phyloP scores from a whole-genome alignment of 2,113 vertebrate species.

The Colistium nudipinnis region DNA sequence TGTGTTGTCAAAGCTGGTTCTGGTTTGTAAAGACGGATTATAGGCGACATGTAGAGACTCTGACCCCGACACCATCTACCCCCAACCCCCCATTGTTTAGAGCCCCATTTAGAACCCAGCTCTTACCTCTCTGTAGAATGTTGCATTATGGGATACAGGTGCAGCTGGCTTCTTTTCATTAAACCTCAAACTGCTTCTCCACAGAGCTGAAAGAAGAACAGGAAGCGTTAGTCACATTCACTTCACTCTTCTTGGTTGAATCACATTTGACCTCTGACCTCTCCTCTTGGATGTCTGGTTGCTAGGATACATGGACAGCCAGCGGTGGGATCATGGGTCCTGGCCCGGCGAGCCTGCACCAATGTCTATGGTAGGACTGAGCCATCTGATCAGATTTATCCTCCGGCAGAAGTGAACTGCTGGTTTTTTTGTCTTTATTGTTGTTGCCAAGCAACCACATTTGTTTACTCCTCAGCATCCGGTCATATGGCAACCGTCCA shows the following conservation, averaged over 20 bases:
- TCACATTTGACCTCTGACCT: slow-evolving; percentile 15
- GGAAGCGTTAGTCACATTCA: too few species aligned
- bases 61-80: background rate
- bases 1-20: slow-evolving; percentile 29
- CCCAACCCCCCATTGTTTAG: background rate
- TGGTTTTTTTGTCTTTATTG: slow-evolving; percentile 33
- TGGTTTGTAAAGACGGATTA: slow-evolving; percentile 10
- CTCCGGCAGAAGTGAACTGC: background rate
- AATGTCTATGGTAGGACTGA: slow-evolving; percentile 93
- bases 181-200: background rate
- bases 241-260: too few species aligned
- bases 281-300: background rate
- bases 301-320: slow-evolving; percentile 96
- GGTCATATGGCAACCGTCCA: slow-evolving; percentile 96
- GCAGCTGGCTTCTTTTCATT: background rate
- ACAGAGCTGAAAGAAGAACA: too few species aligned
- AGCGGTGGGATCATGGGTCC: slow-evolving; percentile 93
- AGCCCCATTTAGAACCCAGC: background rate
- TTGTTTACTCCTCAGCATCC: slow-evolving; percentile 82
- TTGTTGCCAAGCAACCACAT: background rate
- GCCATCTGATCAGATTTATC: background rate
- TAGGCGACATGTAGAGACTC: background rate
- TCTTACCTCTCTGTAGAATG: background rate
- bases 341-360: slow-evolving; percentile 91
- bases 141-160: background rate